Evolutionary conservation across 2,113 vertebrate genomes (phyloP).

Genomic region (Chunga burmeisteri): DNA sequence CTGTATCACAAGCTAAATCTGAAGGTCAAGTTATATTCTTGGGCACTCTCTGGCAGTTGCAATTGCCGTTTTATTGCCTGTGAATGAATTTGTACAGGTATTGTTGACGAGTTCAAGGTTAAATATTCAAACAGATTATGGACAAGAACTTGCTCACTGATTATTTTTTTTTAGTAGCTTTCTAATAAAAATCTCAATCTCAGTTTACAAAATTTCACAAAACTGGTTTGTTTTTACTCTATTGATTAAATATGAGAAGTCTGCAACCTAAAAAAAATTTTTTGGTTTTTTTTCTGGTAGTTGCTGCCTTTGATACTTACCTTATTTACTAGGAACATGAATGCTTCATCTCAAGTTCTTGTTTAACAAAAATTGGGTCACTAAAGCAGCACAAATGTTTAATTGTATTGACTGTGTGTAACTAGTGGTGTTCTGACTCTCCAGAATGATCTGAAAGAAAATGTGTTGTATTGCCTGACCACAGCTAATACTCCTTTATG

Average conservation of each 20-base stretch:
- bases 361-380: neutral
- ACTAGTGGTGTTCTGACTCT: neutral
- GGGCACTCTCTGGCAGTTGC: rapidly evolving
- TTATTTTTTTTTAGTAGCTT: neutral
- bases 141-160: neutral
- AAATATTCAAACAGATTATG: neutral
- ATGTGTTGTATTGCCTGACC: neutral
- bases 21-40: neutral
- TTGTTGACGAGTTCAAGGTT: neutral
- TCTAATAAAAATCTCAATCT: neutral
- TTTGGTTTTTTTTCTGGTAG: neutral
- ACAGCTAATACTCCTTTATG: neutral
- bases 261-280: too few species aligned
- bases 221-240: neutral
- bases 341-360: neutral
- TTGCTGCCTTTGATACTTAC: neutral
- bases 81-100: neutral
- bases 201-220: neutral
- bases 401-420: neutral
- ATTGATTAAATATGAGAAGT: neutral
- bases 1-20: neutral
- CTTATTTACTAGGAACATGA: neutral
- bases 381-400: neutral
- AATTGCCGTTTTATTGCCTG: neutral
- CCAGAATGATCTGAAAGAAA: neutral